Percentiles rank a stretch among this genome's conserved stretches.
Conservation (phyloP, 2,113 vertebrate genomes). For the Prinia subflava region DNA sequence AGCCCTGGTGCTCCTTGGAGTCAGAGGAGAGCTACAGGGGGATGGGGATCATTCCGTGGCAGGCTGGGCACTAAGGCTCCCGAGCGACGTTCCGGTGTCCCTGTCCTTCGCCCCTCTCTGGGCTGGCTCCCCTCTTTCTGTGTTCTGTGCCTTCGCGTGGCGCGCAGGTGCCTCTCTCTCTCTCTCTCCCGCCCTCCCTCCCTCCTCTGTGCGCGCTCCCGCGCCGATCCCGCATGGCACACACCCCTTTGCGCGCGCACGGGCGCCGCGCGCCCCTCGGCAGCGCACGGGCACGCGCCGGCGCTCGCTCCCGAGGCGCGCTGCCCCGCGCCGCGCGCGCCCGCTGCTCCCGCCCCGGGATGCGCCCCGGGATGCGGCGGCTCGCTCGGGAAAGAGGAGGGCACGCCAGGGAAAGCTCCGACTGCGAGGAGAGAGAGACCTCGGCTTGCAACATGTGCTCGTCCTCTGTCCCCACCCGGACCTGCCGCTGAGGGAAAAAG, state of each 20-base stretch:
- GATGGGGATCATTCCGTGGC: neutral
- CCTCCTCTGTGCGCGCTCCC: neutral
- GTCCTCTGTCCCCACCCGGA: neutral
- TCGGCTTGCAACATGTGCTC: neutral
- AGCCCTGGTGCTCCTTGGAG: neutral
- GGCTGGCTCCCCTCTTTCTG: neutral
- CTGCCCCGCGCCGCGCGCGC: no score
- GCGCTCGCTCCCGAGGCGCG: no score
- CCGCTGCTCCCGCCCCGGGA: no score
- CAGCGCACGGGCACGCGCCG: neutral
- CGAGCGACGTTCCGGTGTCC: neutral
- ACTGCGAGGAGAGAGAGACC: neutral
- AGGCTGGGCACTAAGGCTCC: neutral
- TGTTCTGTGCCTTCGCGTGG: neutral
- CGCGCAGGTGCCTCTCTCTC: neutral
- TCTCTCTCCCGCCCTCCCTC: neutral
- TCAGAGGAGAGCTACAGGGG: neutral
- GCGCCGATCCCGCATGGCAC: neutral
- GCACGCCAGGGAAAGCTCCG: neutral
- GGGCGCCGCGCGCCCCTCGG: no score
- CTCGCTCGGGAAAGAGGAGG: neutral
- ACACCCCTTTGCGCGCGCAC: conserved; percentile 31
- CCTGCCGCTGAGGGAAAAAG: neutral
- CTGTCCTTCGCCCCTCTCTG: neutral
- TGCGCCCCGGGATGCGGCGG: no score